Evolutionary conservation across 92 coral and sea anemone species (phyloP), one percentile per base, ranked within the genome.

Genomic region (Diadumene lineata): DNA sequence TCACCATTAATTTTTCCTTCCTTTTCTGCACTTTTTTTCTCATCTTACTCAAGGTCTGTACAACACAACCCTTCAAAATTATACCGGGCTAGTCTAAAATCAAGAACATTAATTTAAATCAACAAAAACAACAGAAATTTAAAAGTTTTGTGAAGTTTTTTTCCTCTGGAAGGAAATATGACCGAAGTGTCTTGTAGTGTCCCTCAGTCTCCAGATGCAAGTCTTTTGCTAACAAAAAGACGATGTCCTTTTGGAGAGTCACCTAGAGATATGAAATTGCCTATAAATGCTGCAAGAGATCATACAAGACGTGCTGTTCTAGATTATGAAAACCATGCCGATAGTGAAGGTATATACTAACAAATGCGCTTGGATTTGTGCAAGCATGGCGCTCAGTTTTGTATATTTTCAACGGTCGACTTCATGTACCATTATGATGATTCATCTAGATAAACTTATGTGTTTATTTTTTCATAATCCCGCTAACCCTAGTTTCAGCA

Each of bases 191-290:
- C 75, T 31, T 18, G 72, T 34, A 80, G 86, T 19, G 87, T 86
- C 33, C 97, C 93, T 43, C 58, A 79, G 50, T 91, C 97, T 13
- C 92, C 97, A 28, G 86, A 87, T 53, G 80, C 82, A 2, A 91
- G 88, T 64, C 93, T 89, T n/a, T 86, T 91, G 1, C 86, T 81
- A 11, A 91, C 97, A 26, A 91, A 91, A 69, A 90, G 97, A 55
- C 89, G 97, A 18, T 91, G 97, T 19, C 97, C 97, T 0, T 91
- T 91, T 73, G 97, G 97, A 56, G 97, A 88, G 67, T 88, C 93
- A 2, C 93, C 97, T 0, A 90, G 81, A 43, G 90, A 85, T 11
- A 50, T 60, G 68, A 89, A 89, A 53, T 22, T 82, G 0, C 83
- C 86, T 1, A 91, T 88, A 53, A 67, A 31, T 67, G 19, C 32